Percentiles rank a stretch among this genome's conserved stretches.
phyloP scores from a whole-genome alignment of 1,140 invertebrate genomes.

The Parasteatoda tepidariorum region DNA sequence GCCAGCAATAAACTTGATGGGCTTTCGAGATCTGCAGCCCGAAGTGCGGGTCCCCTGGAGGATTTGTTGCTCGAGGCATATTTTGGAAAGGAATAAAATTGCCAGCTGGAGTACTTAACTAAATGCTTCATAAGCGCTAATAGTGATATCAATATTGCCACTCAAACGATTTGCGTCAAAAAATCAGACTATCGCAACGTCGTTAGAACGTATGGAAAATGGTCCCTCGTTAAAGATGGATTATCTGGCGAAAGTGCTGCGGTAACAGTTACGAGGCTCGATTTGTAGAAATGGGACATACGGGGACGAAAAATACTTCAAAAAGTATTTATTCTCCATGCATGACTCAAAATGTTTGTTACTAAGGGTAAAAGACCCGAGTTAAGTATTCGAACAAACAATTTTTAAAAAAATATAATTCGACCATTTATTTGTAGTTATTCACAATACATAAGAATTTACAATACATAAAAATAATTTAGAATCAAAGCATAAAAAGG shows the following conservation, averaged over 20 bases:
- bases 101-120: slow-evolving; percentile 43
- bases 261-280: not conserved
- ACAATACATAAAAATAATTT: too few species aligned
- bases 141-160: slow-evolving; percentile 44
- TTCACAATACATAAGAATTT: too few species aligned
- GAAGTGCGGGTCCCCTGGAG: not conserved
- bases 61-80: slow-evolving; percentile 3
- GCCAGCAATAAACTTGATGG: slow-evolving; percentile 56
- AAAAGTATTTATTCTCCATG: too few species aligned
- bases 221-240: not conserved
- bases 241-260: not conserved
- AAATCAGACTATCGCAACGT: not conserved
- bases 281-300: not conserved
- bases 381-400: too few species aligned
- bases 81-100: slow-evolving; percentile 40
- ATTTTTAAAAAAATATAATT: too few species aligned
- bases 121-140: slow-evolving; percentile 50
- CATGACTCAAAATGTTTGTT: too few species aligned
- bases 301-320: too few species aligned
- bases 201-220: not conserved
- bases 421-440: too few species aligned
- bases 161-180: not conserved
- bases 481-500: too few species aligned
- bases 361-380: too few species aligned
- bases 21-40: slow-evolving; percentile 26